Conservation (phyloP, 1,140 invertebrate species). For the Drosophila melanogaster region DNA sequence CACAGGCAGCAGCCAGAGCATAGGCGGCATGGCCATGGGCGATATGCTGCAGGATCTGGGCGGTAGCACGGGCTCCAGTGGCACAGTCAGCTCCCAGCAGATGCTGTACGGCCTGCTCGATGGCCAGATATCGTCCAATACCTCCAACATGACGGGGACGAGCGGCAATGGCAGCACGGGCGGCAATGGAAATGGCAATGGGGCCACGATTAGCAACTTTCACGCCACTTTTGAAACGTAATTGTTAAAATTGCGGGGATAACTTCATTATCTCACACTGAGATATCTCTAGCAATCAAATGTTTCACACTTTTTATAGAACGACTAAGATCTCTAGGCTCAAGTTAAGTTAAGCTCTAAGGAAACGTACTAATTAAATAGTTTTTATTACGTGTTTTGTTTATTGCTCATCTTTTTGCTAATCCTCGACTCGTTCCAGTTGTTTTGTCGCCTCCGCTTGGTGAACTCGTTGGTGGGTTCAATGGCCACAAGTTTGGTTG, state of each 20-base stretch:
- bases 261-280: background rate
- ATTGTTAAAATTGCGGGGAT: background rate
- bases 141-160: conserved; percentile 36
- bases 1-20: conserved; percentile 61
- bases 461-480: conserved; percentile 59
- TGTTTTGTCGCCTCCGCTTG: conserved; percentile 37
- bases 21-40: conserved; percentile 55
- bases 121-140: conserved; percentile 42
- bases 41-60: conserved; percentile 69
- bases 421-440: conserved; percentile 58
- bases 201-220: conserved; percentile 15
- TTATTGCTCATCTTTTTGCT: conserved; percentile 27
- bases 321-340: conserved; percentile 14
- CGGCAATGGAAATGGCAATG: conserved; percentile 21
- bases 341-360: conserved; percentile 1
- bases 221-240: conserved; percentile 44
- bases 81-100: conserved; percentile 50
- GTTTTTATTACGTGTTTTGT: conserved; percentile 7
- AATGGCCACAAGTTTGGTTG: conserved; percentile 23
- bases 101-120: conserved; percentile 60
- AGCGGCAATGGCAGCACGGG: conserved; percentile 31
- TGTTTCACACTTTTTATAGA: background rate
- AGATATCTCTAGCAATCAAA: background rate
- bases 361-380: conserved; percentile 11
- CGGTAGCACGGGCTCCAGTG: conserved; percentile 60